Evolutionary conservation across 2,797 vertebrate species (phyloP).

Genomic region (Peromyscus melanophrys): DNA sequence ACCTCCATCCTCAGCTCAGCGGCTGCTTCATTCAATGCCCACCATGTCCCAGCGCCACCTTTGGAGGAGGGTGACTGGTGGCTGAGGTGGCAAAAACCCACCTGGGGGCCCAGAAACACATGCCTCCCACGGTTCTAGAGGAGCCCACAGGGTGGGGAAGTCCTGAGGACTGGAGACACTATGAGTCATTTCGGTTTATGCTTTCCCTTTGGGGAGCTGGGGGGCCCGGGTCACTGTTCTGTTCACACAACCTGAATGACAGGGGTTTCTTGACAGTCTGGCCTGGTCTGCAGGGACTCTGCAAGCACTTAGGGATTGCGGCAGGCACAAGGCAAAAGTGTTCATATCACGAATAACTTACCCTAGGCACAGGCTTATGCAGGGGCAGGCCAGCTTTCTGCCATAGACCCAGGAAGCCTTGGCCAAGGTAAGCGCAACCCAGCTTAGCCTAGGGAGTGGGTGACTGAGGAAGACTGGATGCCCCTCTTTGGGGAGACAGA

Average conservation of each 20-base stretch:
- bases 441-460: neutral
- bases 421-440: neutral
- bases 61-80: neutral
- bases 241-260: neutral
- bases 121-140: neutral
- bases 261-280: neutral
- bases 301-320: rapidly evolving
- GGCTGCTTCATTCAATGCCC: too few relatives aligned
- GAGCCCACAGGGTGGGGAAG: rapidly evolving
- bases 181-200: neutral
- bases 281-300: neutral
- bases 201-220: neutral
- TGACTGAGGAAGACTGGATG: neutral
- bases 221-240: neutral
- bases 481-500: neutral
- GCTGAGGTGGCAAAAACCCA: neutral
- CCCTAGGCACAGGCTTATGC: neutral
- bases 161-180: neutral
- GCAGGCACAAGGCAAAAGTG: neutral
- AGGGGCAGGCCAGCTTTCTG: neutral
- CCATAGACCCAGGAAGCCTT: rapidly evolving
- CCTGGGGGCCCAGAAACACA: neutral
- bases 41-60: too few relatives aligned
- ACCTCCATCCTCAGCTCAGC: rapidly evolving
- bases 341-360: neutral